Evolutionary conservation across 2,888 invertebrate species (phyloP).

Genomic region (Actias luna): DNA sequence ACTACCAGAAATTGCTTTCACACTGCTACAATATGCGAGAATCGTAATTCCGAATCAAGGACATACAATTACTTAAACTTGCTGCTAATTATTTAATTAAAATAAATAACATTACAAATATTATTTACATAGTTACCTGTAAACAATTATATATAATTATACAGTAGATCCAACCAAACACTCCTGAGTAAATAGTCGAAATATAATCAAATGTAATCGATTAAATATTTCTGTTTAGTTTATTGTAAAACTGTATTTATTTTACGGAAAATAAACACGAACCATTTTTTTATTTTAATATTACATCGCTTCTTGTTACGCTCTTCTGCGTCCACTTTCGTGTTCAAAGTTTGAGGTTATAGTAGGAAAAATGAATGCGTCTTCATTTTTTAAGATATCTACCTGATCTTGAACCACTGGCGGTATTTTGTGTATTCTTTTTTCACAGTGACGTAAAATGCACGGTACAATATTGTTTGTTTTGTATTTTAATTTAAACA

Average conservation of each 20-base stretch:
- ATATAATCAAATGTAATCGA: background rate
- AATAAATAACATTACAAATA: too few species aligned
- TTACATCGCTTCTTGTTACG: slow-evolving; percentile 37
- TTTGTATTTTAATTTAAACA: too few species aligned
- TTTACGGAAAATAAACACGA: slow-evolving; percentile 16
- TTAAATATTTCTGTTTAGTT: background rate
- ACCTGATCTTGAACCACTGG: slow-evolving; percentile 45
- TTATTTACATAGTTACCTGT: too few species aligned
- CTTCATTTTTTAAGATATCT: slow-evolving; percentile 36
- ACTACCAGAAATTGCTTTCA: too few species aligned
- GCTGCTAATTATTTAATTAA: too few species aligned
- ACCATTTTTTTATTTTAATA: slow-evolving; percentile 23
- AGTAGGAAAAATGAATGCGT: slow-evolving; percentile 24
- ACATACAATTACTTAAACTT: too few species aligned
- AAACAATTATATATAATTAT: too few species aligned
- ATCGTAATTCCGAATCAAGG: too few species aligned
- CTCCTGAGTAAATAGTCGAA: too few species aligned
- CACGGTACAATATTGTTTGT: slow-evolving; percentile 27
- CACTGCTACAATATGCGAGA: too few species aligned
- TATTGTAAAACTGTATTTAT: background rate
- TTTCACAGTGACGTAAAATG: slow-evolving; percentile 35
- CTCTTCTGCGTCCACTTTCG: slow-evolving; percentile 44
- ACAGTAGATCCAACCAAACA: too few species aligned
- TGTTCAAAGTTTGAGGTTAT: slow-evolving; percentile 25
- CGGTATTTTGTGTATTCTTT: slow-evolving; percentile 30